A percentile compares a stretch with the other conserved stretches of the same genome.
phyloP scores from a whole-genome alignment of 1,140 invertebrate species.

The Heliothis subflexa region DNA sequence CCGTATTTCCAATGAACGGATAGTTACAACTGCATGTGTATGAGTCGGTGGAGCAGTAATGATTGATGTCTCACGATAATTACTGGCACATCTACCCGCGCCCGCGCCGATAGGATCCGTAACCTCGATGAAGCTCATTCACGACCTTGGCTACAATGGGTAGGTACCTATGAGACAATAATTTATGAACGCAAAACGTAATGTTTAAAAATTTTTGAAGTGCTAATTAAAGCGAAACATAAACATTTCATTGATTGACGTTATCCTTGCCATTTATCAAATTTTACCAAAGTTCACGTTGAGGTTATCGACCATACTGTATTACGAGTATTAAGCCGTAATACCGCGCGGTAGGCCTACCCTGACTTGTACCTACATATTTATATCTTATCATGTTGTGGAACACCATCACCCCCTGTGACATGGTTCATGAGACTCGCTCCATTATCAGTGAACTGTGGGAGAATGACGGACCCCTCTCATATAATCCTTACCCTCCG shows the following conservation, averaged over 20 bases:
- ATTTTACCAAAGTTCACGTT: conserved; percentile 21
- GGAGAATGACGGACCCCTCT: conserved; percentile 1
- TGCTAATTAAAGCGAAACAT: conserved; percentile 3
- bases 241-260: conserved; percentile 4
- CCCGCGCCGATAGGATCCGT: conserved; percentile 1
- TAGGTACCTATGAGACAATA: conserved; percentile 21
- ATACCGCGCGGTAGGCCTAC: not conserved
- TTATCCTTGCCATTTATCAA: conserved; percentile 37
- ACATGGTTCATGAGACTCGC: conserved; percentile 8
- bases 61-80: conserved; percentile 31
- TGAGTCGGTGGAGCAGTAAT: not conserved
- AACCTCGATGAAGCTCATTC: conserved; percentile 32
- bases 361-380: not conserved
- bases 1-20: not conserved
- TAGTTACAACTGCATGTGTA: conserved; percentile 7
- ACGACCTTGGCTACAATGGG: conserved; percentile 16
- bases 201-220: not conserved
- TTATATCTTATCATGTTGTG: not conserved
- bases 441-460: conserved; percentile 8
- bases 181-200: not conserved
- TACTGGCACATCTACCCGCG: conserved; percentile 7
- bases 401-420: not conserved
- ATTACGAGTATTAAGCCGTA: conserved; percentile 6
- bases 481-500: not conserved
- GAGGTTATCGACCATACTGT: conserved; percentile 10